A percentile compares a stretch with the other conserved stretches of the same genome.
These are phyloP conservation scores for Clistopyga incitator DNA, from an alignment of 2,888 invertebrate genomes.

Conservation along the genomic window DNA sequence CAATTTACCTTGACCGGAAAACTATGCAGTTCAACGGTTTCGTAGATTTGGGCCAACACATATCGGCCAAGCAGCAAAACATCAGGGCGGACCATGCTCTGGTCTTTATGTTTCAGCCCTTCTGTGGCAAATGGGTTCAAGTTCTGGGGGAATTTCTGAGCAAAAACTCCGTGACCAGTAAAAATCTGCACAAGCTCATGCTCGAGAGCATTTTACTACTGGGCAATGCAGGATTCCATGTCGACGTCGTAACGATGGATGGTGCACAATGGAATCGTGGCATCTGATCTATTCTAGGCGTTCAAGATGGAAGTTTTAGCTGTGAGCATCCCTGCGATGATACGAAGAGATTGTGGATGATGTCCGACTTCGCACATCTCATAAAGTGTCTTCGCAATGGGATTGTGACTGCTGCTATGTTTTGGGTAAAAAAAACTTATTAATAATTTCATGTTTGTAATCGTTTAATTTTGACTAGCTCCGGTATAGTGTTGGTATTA, in stretches of 20 bases:
- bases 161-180: constrained; percentile 63
- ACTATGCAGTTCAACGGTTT: constrained; percentile 67
- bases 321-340: constrained; percentile 69
- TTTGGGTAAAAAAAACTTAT: neutral
- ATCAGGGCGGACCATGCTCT: constrained; percentile 73
- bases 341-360: constrained; percentile 68
- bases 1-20: constrained; percentile 64
- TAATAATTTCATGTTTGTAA: neutral
- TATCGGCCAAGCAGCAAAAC: constrained; percentile 61
- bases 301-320: constrained; percentile 51
- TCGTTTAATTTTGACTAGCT: neutral
- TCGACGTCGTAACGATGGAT: constrained; percentile 71
- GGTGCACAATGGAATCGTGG: constrained; percentile 73
- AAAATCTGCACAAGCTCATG: constrained; percentile 69
- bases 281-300: constrained; percentile 70
- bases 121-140: constrained; percentile 71
- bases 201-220: constrained; percentile 70
- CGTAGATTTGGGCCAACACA: constrained; percentile 70
- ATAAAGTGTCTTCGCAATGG: neutral
- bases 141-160: constrained; percentile 61
- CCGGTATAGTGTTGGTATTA: neutral
- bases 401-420: neutral
- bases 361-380: constrained; percentile 69
- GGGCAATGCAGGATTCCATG: constrained; percentile 67
- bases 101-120: constrained; percentile 74